phyloP scores from a whole-genome alignment of 2,888 invertebrate species.

The Anagyrus pseudococci region DNA sequence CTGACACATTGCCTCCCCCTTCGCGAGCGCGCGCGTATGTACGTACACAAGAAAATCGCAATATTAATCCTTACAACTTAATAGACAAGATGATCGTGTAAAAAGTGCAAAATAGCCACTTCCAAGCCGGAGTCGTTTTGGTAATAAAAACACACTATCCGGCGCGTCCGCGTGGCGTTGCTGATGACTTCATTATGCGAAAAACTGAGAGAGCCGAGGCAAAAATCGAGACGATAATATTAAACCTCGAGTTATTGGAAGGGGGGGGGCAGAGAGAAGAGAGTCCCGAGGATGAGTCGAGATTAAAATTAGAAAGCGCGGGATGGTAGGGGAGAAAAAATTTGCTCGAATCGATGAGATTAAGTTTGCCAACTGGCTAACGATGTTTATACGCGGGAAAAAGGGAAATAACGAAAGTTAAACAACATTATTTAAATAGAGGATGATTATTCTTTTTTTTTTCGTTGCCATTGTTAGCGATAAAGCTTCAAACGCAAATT shows the following conservation, averaged over 20 bases:
- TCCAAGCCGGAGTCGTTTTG: no score
- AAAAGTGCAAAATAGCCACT: background rate
- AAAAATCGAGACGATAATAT: background rate
- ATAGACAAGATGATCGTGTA: background rate
- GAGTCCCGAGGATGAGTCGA: no score
- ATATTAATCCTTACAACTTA: conserved; percentile 12
- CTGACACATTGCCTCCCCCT: background rate
- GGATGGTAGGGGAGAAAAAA: background rate
- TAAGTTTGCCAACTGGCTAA: no score
- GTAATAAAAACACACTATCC: no score
- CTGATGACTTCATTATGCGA: background rate
- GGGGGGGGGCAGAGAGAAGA: background rate
- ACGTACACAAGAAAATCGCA: conserved; percentile 7
- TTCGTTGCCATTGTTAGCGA: no score
- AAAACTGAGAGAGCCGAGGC: background rate
- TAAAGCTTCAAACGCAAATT: no score
- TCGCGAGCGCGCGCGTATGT: background rate
- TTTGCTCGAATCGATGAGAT: no score
- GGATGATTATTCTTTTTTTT: background rate
- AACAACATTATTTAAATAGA: background rate
- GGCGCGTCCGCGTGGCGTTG: background rate
- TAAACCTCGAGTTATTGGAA: background rate
- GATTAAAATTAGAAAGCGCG: no score
- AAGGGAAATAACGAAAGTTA: no score
- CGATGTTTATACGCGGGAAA: no score